Conservation (phyloP, 2,113 vertebrate species). For the Phyllopteryx taeniolatus region DNA sequence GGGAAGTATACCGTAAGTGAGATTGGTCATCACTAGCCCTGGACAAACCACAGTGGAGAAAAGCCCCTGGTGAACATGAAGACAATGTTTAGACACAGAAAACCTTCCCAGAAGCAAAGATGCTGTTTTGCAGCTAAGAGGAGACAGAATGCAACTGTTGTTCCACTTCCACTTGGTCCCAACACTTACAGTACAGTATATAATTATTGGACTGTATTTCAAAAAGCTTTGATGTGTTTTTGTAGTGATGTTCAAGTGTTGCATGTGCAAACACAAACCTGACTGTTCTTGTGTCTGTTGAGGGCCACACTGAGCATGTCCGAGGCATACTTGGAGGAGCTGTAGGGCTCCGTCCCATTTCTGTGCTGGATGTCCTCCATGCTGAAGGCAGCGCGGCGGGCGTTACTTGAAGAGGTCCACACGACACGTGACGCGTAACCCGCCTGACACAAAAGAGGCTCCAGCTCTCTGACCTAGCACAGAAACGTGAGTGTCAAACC, state of each 20-base stretch:
- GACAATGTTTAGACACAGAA: neutral
- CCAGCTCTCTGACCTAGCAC: constrained; percentile 83
- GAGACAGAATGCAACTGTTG: too few relatives aligned
- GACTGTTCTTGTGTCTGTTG: constrained; percentile 81
- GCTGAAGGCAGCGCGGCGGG: constrained; percentile 81
- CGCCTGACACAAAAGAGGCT: constrained; percentile 62
- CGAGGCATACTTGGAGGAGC: constrained; percentile 93
- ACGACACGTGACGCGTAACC: constrained; percentile 76
- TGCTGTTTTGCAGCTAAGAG: neutral
- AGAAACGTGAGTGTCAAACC: neutral
- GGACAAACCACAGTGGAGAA: constrained; percentile 92
- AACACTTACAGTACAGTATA: too few relatives aligned
- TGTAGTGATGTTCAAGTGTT: neutral
- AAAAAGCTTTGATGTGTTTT: neutral
- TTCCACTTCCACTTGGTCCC: neutral
- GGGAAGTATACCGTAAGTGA: constrained; percentile 87
- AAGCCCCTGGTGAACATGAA: constrained; percentile 76
- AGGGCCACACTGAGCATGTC: constrained; percentile 88
- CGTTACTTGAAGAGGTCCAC: constrained; percentile 95
- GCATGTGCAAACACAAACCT: constrained; percentile 62
- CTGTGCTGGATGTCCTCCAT: constrained; percentile 86
- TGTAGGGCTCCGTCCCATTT: constrained; percentile 85
- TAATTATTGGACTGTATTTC: neutral
- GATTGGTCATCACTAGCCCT: constrained; percentile 87
- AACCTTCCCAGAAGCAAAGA: neutral